Base-by-base conservation (phyloP, 1,140 invertebrate genomes). In the Helicorthomorpha holstii region DNA sequence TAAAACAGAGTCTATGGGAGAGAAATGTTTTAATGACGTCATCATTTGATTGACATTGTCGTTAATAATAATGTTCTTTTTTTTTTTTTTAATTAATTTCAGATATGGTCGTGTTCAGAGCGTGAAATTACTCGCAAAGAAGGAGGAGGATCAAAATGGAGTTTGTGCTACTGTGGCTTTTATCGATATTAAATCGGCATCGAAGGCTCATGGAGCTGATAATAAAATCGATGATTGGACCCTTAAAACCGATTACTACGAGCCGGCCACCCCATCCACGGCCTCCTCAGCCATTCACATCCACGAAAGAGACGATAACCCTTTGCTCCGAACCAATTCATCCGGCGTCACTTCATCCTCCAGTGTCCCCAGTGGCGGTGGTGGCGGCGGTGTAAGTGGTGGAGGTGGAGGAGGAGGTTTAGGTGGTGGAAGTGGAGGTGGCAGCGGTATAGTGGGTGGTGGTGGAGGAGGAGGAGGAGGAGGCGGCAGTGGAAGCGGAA, bases 31-130 rank as follows among this genome's bases (percentile, higher is more conserved):
- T n/a, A n/a, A n/a, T n/a, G n/a, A n/a, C n/a, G n/a, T n/a, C n/a
- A n/a, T n/a, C n/a, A n/a, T n/a, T n/a, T n/a, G n/a, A n/a, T n/a
- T n/a, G n/a, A n/a, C n/a, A n/a, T n/a, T 7, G 29, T 48, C 25
- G 10, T 48, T 48, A 7, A 22, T 48, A 7, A 34, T 7, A 34
- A 34, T 34, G 16, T 34, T 16, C 29, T 34, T 34, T 7, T 16
- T 7, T 7, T 46, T 51, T 53, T 24, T 50, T 48, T 50, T 58
- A 54, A 57, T 57, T 63, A 48, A 57, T 76, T 76, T 41, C 75
- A 92, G 87, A 73, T 91, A 91, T 90, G 87, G 88, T 74, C 85
- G 85, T 75, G 87, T 92, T 71, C 87, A 92, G 75, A 90, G 84
- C 79, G 86, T 92, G 75, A 91, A 90, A 73, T 75, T 92, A 69